Base-by-base conservation (phyloP, 2,113 vertebrate species). In the Polypterus bichir region DNA sequence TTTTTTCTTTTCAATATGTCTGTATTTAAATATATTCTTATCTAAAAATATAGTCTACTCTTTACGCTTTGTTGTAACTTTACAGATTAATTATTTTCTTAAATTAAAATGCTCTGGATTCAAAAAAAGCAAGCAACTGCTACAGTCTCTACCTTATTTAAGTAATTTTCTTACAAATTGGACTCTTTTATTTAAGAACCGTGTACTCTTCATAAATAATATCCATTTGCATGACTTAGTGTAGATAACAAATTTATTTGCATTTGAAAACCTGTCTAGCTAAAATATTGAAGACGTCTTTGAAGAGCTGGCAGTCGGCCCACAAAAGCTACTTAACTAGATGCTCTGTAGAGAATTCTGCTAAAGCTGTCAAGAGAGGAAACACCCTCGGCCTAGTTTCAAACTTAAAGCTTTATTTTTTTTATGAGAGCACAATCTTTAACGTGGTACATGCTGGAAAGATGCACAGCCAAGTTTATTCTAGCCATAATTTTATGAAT, bases 81-180 rank as follows among this genome's bases (percentile, higher is more conserved):
- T 27, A 27, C 27, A 27, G 27, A 27, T 27, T 27, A 27, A 27
- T 27, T 27, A 27, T 27, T 27, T 27, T 27, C 27, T 27, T 27
- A 27, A 27, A 27, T 27, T 27, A 27, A 27, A 27, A 27, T 27
- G 27, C 27, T 27, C 27, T 27, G 27, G 27, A 27, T 27, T 27
- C 27, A 27, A 27, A 27, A 27, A 27, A 27, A 27, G 27, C 27
- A 27, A 27, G 57, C 48, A 54, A 61, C 4, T 7, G 52, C 46
- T 64, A 5, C 11, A 8, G 55, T 49, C 46, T 54, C 47, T 47
- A 44, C 45, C 9, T 63, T 11, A 51, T 48, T n/a, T 45, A 66
- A 53, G 48, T 11, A 6, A 27, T 55, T 68, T 65, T 57, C 59
- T 69, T 66, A 69, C 67, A 58, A 56, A 58, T 45, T 7, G 6